These are phyloP conservation scores for Osmoderma eremita DNA, from an alignment of 2,888 invertebrate genomes.

Conservation along the genomic window DNA sequence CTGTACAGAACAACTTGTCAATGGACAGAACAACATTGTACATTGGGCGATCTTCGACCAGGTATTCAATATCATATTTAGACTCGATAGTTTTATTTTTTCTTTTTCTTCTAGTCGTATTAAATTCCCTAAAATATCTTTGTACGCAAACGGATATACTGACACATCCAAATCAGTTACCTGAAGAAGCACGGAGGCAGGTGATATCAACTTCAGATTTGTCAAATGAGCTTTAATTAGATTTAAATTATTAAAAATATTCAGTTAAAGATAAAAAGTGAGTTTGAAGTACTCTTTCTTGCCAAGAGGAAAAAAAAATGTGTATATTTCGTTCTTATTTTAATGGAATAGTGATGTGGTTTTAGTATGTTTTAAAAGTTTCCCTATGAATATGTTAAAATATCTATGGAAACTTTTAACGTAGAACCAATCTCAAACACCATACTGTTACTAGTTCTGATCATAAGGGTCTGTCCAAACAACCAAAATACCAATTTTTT, in stretches of 20 bases:
- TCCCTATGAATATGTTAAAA: conserved; percentile 17
- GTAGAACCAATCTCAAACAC: too few species aligned
- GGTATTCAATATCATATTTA: conserved; percentile 73
- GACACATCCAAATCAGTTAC: conserved; percentile 86
- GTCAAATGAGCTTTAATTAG: conserved; percentile 27
- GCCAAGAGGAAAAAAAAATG: too few species aligned
- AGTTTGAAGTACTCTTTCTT: conserved; percentile 1
- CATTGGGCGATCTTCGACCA: conserved; percentile 91
- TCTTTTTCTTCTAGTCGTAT: conserved; percentile 75
- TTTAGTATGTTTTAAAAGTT: too few species aligned
- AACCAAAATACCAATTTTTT: too few species aligned
- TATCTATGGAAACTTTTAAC: too few species aligned
- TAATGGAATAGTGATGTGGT: too few species aligned
- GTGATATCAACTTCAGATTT: conserved; percentile 27
- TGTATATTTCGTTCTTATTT: too few species aligned
- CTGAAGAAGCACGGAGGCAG: conserved; percentile 75
- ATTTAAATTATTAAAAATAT: conserved; percentile 14
- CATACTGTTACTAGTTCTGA: too few species aligned
- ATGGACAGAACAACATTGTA: conserved; percentile 98
- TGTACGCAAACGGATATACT: conserved; percentile 94
- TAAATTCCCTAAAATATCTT: conserved; percentile 88
- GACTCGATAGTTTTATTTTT: too few species aligned
- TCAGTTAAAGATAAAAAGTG: neutral
- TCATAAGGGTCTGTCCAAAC: too few species aligned
- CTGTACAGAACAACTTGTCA: conserved; percentile 89